A percentile compares a stretch with the other conserved stretches of the same genome.
phyloP scores from a whole-genome alignment of 2,113 vertebrate genomes.

The Micromys minutus region DNA sequence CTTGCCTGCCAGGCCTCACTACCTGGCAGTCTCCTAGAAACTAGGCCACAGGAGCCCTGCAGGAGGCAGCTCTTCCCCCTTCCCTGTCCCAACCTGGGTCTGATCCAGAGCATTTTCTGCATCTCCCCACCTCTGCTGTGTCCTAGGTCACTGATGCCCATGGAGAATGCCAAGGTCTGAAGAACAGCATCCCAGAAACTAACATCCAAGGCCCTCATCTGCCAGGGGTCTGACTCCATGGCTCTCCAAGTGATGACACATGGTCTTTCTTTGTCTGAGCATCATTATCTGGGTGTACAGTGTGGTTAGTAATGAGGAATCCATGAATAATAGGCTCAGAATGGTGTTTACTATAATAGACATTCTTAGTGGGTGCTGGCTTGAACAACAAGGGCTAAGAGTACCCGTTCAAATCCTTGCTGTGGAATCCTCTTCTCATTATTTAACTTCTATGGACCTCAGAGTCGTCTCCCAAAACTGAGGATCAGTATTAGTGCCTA shows the following conservation, averaged over 20 bases:
- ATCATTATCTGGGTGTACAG: not conserved
- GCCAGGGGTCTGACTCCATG: not conserved
- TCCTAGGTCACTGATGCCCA: fast-evolving
- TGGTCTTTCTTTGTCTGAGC: not conserved
- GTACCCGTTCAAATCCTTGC: not conserved
- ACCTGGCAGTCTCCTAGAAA: constrained; percentile 66
- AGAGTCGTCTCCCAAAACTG: not conserved
- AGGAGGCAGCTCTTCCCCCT: not conserved
- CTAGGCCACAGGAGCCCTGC: constrained; percentile 55
- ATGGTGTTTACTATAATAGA: no score
- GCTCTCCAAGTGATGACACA: not conserved
- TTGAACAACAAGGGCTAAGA: not conserved
- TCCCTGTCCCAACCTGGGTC: not conserved
- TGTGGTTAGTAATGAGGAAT: not conserved
- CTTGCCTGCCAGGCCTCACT: constrained; percentile 56
- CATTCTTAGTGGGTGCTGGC: no score
- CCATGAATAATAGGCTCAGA: not conserved
- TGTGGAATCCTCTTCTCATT: not conserved
- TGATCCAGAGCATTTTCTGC: not conserved
- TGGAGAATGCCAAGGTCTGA: not conserved
- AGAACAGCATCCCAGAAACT: no score
- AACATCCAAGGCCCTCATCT: not conserved
- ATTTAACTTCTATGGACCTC: not conserved
- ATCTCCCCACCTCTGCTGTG: not conserved
- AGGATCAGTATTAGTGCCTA: not conserved